Conservation (phyloP, 2,888 invertebrate species). For the Troglohyphantes excavatus region DNA sequence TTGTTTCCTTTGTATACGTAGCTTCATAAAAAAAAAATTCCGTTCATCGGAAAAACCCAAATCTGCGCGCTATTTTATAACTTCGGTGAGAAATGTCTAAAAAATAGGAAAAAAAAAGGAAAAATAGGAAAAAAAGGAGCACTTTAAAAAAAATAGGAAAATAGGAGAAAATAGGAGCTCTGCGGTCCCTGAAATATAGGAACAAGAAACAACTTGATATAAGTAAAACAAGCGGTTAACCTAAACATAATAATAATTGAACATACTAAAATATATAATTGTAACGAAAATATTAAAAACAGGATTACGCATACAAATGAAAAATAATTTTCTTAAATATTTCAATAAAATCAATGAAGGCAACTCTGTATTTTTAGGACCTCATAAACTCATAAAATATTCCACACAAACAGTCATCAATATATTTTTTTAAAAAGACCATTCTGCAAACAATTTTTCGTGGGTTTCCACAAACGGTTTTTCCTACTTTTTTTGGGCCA, state of each 20-base stretch:
- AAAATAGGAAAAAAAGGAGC: no score
- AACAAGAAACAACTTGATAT: no score
- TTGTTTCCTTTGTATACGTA: no score
- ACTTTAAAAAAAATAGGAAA: no score
- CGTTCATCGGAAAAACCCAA: no score
- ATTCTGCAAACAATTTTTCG: background rate
- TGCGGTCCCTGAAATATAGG: no score
- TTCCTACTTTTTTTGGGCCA: background rate
- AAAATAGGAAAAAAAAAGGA: no score
- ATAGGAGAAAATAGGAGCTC: no score
- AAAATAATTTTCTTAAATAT: background rate
- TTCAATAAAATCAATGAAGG: background rate
- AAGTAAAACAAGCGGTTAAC: background rate
- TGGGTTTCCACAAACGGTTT: background rate
- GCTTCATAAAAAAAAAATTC: no score
- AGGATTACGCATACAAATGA: constrained; percentile 1
- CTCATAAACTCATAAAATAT: constrained; percentile 6
- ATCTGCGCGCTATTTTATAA: no score
- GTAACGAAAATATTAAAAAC: background rate
- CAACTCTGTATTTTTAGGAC: constrained; percentile 9
- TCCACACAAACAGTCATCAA: background rate
- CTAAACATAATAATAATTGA: background rate
- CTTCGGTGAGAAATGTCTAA: no score
- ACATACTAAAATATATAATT: background rate
- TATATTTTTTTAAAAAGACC: background rate